phyloP scores from a whole-genome alignment of 1,140 invertebrate species.

The Drosophila bifasciata region DNA sequence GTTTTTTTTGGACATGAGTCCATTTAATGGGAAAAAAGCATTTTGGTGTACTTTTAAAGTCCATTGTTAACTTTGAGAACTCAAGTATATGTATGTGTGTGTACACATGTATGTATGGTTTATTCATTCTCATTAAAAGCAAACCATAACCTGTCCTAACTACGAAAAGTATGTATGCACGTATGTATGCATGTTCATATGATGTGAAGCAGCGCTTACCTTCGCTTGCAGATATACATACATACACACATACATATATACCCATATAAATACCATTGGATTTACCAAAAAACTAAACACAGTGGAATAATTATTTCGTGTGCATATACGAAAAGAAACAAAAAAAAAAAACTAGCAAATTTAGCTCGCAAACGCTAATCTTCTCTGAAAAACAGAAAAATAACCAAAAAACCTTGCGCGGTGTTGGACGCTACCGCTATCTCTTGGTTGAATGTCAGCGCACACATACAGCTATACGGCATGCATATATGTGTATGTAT shows the following conservation, averaged over 20 bases:
- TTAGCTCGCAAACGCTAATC: no score
- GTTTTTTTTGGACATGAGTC: no score
- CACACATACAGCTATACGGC: no score
- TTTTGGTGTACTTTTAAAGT: slow-evolving; percentile 1
- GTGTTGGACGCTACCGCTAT: no score
- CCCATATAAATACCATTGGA: no score
- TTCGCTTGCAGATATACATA: neutral
- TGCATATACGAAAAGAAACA: neutral
- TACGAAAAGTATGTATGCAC: slow-evolving; percentile 15
- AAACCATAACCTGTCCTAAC: slow-evolving; percentile 60
- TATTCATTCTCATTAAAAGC: slow-evolving; percentile 23
- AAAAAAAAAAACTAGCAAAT: no score
- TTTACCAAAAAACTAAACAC: no score
- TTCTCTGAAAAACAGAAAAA: no score
- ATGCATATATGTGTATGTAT: neutral
- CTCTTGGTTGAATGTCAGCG: no score
- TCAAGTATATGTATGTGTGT: slow-evolving; percentile 3
- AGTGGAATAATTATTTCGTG: neutral
- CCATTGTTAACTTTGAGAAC: neutral
- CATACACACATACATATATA: neutral
- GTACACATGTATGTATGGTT: neutral
- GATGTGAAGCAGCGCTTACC: no score
- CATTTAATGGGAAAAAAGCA: neutral
- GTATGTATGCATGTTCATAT: slow-evolving; percentile 3
- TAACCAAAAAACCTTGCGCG: no score